Base-by-base conservation (phyloP, 1,140 invertebrate species). In the Hycleus cichorii region DNA sequence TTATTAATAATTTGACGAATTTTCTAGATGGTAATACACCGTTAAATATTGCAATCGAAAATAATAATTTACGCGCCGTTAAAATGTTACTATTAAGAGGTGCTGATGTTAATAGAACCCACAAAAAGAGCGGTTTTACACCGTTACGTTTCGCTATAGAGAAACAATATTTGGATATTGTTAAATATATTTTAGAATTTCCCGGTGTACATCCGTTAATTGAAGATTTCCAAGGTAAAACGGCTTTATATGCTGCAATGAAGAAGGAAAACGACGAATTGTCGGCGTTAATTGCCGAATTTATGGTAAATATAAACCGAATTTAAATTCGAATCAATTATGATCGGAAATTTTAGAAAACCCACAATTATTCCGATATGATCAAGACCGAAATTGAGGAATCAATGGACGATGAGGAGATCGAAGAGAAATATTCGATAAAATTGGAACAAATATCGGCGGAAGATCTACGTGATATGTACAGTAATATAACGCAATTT, bases 141-240 rank as follows among this genome's bases (percentile, higher is more conserved):
- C 78, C 75, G 0, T 68, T 84, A 3, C 78, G 83, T 59, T 75
- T 83, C 60, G 82, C 81, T 2, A 75, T 83, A 1, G 75, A 78
- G 63, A 70, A 73, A 38, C 66, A 75, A 9, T 69, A 74, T 45
- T 63, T 69, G 0, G 72, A 79, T 4, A 71, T 82, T 6, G 71
- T 82, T n/a, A 65, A 75, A 38, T 78, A 74, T 53, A 71, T 84
- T 42, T 58, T 84, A 18, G 69, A 74, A 58, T 65, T 71, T 12
- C 59, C 68, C 6, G 62, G 65, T 1, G 4, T 55, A 40, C 32
- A 68, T 47, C 18, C 52, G 4, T 39, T 44, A 38, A 56, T 57
- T n/a, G 49, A 55, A 47, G 67, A 71, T 56, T 70, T 63, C 32
- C 47, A 47, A 3, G 62, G 63, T 9, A 44, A 59, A 3, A 65